Conservation (phyloP, 2,888 invertebrate species). For the Dicroscelio sp. region DNA sequence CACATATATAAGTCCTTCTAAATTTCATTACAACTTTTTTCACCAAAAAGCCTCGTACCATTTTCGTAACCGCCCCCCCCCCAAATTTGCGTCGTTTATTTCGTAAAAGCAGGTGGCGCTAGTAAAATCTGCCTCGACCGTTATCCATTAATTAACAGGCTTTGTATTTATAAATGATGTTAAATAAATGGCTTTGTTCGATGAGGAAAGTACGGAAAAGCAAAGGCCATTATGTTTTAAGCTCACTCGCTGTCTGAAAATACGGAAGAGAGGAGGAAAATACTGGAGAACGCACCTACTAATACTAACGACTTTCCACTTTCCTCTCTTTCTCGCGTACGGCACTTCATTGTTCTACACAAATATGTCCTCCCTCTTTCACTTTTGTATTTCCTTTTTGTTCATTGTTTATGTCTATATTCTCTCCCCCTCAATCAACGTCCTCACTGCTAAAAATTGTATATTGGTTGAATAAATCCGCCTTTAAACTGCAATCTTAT, state of each 20-base stretch:
- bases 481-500: slow-evolving; percentile 28
- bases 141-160: slow-evolving; percentile 91
- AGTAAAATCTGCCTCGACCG: slow-evolving; percentile 81
- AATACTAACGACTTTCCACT: slow-evolving; percentile 81
- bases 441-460: slow-evolving; percentile 87
- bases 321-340: slow-evolving; percentile 74
- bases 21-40: too few relatives aligned
- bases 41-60: too few relatives aligned
- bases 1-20: too few relatives aligned
- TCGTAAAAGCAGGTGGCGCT: slow-evolving; percentile 76
- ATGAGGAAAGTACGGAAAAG: slow-evolving; percentile 90
- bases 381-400: slow-evolving; percentile 70
- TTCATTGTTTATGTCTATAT: slow-evolving; percentile 73
- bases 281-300: slow-evolving; percentile 85
- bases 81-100: too few relatives aligned
- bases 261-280: slow-evolving; percentile 85
- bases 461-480: slow-evolving; percentile 89
- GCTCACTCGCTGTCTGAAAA: slow-evolving; percentile 88
- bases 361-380: slow-evolving; percentile 87
- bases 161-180: slow-evolving; percentile 91
- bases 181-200: slow-evolving; percentile 91
- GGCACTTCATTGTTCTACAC: slow-evolving; percentile 89
- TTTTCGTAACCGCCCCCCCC: too few relatives aligned
- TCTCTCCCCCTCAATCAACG: slow-evolving; percentile 82
- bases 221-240: slow-evolving; percentile 90